Percentiles rank a stretch among this genome's conserved stretches.
phyloP scores from a whole-genome alignment of 2,888 invertebrate genomes.

The Biston stratarius region DNA sequence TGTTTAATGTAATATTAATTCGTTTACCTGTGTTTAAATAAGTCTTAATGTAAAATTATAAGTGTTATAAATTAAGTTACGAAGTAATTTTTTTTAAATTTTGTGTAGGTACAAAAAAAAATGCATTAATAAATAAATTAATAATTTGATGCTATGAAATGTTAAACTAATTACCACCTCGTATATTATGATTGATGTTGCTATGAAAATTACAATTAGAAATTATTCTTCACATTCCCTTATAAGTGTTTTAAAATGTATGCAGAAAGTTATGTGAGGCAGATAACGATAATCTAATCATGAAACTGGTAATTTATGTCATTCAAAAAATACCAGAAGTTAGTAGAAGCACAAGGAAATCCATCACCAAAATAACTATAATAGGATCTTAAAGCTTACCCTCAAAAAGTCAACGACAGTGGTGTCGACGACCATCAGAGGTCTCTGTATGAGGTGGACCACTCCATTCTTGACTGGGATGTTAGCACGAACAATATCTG shows the following conservation, averaged over 20 bases:
- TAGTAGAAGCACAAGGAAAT: background rate
- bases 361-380: slow-evolving; percentile 10
- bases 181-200: background rate
- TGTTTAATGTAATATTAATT: slow-evolving; percentile 47
- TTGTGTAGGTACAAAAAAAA: background rate
- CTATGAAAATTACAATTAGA: too few relatives aligned
- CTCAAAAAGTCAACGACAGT: slow-evolving; percentile 88
- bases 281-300: too few relatives aligned
- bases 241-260: too few relatives aligned
- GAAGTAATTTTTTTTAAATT: background rate
- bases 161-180: background rate
- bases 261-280: too few relatives aligned
- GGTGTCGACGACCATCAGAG: slow-evolving; percentile 96
- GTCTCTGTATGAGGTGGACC: slow-evolving; percentile 96
- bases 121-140: slow-evolving; percentile 6
- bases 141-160: background rate
- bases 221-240: too few relatives aligned
- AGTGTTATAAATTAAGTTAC: background rate
- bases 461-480: slow-evolving; percentile 97
- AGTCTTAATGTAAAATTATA: background rate
- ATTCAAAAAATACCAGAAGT: background rate
- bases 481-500: slow-evolving; percentile 95
- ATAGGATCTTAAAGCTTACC: background rate
- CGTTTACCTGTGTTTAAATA: slow-evolving; percentile 18
- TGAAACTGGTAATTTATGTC: too few relatives aligned